Evolutionary conservation across 1,140 invertebrate genomes (phyloP).

Genomic region (Drosophila rhopaloa): DNA sequence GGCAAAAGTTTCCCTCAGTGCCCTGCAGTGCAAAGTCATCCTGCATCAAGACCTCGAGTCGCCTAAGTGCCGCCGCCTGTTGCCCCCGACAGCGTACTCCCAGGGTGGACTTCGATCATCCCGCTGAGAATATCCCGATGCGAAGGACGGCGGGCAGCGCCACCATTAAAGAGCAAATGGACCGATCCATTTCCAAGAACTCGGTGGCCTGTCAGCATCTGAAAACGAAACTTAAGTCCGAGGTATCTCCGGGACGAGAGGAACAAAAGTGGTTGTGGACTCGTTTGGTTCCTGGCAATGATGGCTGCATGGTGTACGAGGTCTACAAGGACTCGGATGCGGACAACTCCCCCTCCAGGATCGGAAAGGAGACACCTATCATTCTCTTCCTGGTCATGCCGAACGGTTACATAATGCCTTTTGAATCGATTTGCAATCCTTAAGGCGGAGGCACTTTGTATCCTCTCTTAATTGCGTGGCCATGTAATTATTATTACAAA

Average conservation of each 20-base stretch:
- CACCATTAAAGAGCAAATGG: slow-evolving; percentile 5
- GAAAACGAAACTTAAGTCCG: slow-evolving; percentile 18
- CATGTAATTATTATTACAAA: neutral
- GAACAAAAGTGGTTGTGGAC: slow-evolving; percentile 60
- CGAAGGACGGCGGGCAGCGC: neutral
- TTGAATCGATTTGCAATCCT: slow-evolving; percentile 37
- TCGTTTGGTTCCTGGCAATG: slow-evolving; percentile 17
- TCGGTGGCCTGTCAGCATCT: slow-evolving; percentile 29
- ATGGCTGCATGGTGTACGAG: slow-evolving; percentile 63
- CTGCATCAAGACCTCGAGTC: slow-evolving; percentile 14
- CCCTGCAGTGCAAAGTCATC: neutral
- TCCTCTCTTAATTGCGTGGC: neutral
- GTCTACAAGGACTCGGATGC: slow-evolving; percentile 58
- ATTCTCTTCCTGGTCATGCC: slow-evolving; percentile 63
- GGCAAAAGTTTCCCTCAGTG: neutral
- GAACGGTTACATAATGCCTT: slow-evolving; percentile 65
- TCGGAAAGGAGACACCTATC: slow-evolving; percentile 18
- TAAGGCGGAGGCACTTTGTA: neutral
- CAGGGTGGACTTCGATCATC: slow-evolving; percentile 57
- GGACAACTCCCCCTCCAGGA: slow-evolving; percentile 6
- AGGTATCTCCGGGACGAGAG: neutral
- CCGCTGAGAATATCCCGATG: slow-evolving; percentile 20
- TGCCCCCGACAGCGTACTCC: slow-evolving; percentile 28
- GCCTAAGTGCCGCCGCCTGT: slow-evolving; percentile 1
- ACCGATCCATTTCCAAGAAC: slow-evolving; percentile 33